Conservation (phyloP, 2,888 invertebrate species). For the Aleiodes testaceus region DNA sequence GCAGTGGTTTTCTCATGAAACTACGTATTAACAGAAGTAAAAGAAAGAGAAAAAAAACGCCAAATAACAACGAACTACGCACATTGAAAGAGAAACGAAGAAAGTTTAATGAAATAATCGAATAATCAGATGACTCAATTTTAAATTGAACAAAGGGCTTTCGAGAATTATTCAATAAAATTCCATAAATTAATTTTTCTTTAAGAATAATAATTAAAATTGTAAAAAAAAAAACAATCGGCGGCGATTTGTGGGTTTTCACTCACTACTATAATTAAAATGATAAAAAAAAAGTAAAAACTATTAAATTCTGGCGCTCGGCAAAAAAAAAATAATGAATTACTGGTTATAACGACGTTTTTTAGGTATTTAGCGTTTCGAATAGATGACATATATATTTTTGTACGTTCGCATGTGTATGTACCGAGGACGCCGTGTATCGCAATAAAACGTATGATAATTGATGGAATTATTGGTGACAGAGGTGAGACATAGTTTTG, state of each 20-base stretch:
- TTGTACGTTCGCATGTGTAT: slow-evolving; percentile 70
- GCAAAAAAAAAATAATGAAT: slow-evolving; percentile 52
- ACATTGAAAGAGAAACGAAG: neutral
- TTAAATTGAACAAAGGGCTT: neutral
- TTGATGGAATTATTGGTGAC: too few species aligned
- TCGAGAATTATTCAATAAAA: neutral
- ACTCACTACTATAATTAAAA: slow-evolving; percentile 48
- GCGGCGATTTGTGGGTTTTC: slow-evolving; percentile 51
- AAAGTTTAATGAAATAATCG: slow-evolving; percentile 18
- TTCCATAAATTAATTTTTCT: neutral
- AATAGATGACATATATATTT: slow-evolving; percentile 72
- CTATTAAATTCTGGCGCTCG: slow-evolving; percentile 57
- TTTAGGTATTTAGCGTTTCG: slow-evolving; percentile 68
- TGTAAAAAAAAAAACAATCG: slow-evolving; percentile 31
- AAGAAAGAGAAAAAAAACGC: neutral
- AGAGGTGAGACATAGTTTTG: too few species aligned
- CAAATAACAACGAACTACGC: slow-evolving; percentile 20
- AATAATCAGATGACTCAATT: slow-evolving; percentile 33
- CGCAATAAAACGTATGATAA: slow-evolving; percentile 44
- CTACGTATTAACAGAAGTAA: too few species aligned
- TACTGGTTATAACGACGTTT: slow-evolving; percentile 62
- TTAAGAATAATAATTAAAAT: slow-evolving; percentile 28
- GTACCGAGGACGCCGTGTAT: slow-evolving; percentile 51
- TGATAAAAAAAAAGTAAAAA: slow-evolving; percentile 22
- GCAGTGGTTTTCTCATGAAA: slow-evolving; percentile 8